Evolutionary conservation across 2,888 invertebrate genomes (phyloP).

Genomic region (Morinoia aosen): DNA sequence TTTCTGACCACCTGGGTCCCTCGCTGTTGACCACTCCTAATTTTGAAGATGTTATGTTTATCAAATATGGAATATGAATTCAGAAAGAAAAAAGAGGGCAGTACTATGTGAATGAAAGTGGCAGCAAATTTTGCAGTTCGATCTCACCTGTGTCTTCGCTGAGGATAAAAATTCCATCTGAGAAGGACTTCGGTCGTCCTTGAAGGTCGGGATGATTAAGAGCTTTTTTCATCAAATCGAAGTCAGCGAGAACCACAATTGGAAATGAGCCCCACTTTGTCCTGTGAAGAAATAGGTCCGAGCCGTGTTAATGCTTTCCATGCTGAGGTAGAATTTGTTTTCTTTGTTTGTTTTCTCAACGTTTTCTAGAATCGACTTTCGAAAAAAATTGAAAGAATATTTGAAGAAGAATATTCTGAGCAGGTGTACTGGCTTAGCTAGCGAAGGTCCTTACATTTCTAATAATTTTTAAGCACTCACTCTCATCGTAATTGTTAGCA

Average conservation of each 20-base stretch:
- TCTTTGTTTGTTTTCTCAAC: too few species aligned
- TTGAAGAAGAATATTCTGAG: too few species aligned
- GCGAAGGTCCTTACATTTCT: background rate
- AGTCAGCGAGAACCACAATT: background rate
- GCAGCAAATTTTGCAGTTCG: too few species aligned
- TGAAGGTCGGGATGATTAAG: background rate
- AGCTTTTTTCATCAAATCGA: background rate
- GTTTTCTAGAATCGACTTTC: too few species aligned
- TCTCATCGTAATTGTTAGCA: too few species aligned
- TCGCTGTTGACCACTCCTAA: background rate
- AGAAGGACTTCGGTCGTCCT: background rate
- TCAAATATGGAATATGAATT: background rate
- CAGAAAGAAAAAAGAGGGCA: too few species aligned
- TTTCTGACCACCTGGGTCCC: background rate
- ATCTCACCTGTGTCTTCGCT: background rate
- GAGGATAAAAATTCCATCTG: background rate
- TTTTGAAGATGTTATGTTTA: background rate
- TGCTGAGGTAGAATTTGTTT: too few species aligned
- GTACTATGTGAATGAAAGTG: too few species aligned
- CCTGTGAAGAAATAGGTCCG: background rate
- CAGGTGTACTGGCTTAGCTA: too few species aligned
- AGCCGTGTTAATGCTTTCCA: background rate
- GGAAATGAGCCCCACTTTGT: constrained; percentile 13
- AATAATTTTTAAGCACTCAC: too few species aligned
- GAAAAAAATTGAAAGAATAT: too few species aligned